These are phyloP conservation scores for Cloeon dipterum DNA, from an alignment of 2,888 invertebrate genomes.

Conservation along the genomic window DNA sequence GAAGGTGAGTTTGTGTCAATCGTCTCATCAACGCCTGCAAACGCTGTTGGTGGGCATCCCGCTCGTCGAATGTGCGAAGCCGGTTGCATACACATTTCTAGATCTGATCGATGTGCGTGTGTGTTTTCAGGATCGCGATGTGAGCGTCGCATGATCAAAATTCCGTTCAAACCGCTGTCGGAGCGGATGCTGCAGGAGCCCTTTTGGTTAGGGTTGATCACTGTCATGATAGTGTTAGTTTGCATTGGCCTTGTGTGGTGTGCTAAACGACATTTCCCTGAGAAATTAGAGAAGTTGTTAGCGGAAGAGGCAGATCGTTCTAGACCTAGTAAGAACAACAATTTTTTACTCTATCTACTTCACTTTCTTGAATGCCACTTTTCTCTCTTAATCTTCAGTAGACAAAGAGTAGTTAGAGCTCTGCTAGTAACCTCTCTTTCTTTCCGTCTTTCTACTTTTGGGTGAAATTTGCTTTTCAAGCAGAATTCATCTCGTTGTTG, in stretches of 20 bases:
- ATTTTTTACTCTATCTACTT: not conserved
- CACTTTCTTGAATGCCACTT: not conserved
- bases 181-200: slow-evolving; percentile 69
- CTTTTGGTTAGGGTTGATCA: slow-evolving; percentile 72
- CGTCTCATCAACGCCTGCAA: not conserved
- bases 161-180: slow-evolving; percentile 46
- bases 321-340: slow-evolving; percentile 32
- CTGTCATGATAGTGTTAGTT: slow-evolving; percentile 55
- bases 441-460: not conserved
- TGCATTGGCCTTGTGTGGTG: slow-evolving; percentile 63
- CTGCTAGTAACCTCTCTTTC: too few relatives aligned
- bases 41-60: not conserved
- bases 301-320: slow-evolving; percentile 57
- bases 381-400: not conserved
- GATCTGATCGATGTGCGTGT: too few relatives aligned
- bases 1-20: slow-evolving; percentile 30
- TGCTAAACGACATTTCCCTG: slow-evolving; percentile 65
- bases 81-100: not conserved
- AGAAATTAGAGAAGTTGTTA: slow-evolving; percentile 59
- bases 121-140: slow-evolving; percentile 30
- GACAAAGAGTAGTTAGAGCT: not conserved
- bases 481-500: too few relatives aligned
- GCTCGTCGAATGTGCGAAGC: not conserved
- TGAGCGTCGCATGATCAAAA: slow-evolving; percentile 40
- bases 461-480: too few relatives aligned